phyloP scores from a whole-genome alignment of 35 echinoderm and acorn worm species.

The Antedon bifida region DNA sequence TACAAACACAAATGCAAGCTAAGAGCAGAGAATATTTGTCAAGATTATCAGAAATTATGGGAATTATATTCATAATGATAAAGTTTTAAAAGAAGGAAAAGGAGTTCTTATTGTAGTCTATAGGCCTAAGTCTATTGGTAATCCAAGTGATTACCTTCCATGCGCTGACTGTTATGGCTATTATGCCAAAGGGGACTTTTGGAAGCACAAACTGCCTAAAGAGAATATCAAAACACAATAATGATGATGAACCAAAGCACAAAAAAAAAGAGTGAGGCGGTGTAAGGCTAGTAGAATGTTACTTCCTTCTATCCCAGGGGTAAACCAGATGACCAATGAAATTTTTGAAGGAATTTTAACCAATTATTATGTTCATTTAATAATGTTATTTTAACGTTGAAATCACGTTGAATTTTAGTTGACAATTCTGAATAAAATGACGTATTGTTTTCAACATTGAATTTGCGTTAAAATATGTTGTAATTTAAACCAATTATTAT shows the following conservation, averaged over 20 bases:
- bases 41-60: neutral
- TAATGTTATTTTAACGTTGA: too few species aligned
- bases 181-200: slow-evolving; percentile 13
- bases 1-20: slow-evolving; percentile 39
- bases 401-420: too few species aligned
- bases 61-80: slow-evolving; percentile 27
- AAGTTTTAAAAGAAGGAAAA: slow-evolving; percentile 19
- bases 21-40: too few species aligned
- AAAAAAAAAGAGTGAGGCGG: slow-evolving; percentile 8
- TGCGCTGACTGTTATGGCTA: slow-evolving; percentile 37
- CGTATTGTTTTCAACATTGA: too few species aligned
- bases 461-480: too few species aligned
- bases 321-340: slow-evolving; percentile 10
- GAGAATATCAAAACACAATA: slow-evolving; percentile 5
- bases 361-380: slow-evolving; percentile 23
- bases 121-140: neutral
- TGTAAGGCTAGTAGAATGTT: slow-evolving; percentile 9
- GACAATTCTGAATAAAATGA: too few species aligned
- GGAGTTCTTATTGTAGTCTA: slow-evolving; percentile 17
- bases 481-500: too few species aligned
- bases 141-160: slow-evolving; percentile 25
- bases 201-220: slow-evolving; percentile 32
- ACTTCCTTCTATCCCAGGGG: slow-evolving; percentile 14
- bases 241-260: slow-evolving; percentile 9
- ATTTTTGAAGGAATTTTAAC: slow-evolving; percentile 7